A percentile compares a stretch with the other conserved stretches of the same genome.
Conservation (phyloP, 2,888 invertebrate genomes). For the Drepanosiphum platanoidis region DNA sequence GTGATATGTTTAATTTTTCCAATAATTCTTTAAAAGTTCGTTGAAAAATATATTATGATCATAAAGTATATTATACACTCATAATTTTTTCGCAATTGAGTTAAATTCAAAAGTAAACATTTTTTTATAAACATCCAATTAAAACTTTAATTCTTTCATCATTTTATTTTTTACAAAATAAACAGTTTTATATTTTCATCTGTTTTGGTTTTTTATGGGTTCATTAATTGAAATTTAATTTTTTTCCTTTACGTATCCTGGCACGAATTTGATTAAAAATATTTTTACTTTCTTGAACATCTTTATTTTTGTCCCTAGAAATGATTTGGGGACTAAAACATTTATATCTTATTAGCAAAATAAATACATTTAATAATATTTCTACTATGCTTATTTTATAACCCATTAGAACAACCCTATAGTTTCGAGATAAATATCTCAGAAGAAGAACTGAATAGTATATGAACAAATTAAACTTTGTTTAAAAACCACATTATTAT, state of each 20-base stretch:
- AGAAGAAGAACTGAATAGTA: too few species aligned
- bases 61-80: neutral
- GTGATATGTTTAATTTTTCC: neutral
- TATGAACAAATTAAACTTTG: too few species aligned
- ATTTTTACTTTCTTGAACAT: slow-evolving; percentile 14
- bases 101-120: slow-evolving; percentile 35
- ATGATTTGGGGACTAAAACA: neutral
- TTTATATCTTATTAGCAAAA: neutral
- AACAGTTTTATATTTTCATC: slow-evolving; percentile 49
- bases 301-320: neutral
- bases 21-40: neutral
- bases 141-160: slow-evolving; percentile 47
- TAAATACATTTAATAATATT: too few species aligned
- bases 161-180: slow-evolving; percentile 47
- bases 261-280: slow-evolving; percentile 40
- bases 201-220: slow-evolving; percentile 33
- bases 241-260: neutral
- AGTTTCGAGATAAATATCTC: too few species aligned
- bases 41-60: neutral
- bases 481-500: too few species aligned
- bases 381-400: too few species aligned
- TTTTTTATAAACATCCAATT: slow-evolving; percentile 44
- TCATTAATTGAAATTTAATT: slow-evolving; percentile 49
- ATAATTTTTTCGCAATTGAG: slow-evolving; percentile 20
- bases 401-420: too few species aligned